Percentiles rank a stretch among this genome's conserved stretches.
Evolutionary conservation across 2,797 vertebrate genomes (phyloP).

Genomic region (Esox lucius): DNA sequence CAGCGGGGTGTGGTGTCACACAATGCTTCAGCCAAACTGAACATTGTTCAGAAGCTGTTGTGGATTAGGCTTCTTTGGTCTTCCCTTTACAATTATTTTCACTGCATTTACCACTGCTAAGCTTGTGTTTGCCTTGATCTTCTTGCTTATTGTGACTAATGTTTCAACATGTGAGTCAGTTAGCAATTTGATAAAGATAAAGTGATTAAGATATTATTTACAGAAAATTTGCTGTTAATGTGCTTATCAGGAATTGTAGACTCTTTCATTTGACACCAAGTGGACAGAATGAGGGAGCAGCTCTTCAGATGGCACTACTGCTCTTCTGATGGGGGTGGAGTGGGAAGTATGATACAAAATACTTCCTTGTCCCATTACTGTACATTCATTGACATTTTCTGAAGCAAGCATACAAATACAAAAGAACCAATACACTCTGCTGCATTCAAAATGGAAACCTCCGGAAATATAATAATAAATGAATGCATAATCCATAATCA

Average conservation of each 20-base stretch:
- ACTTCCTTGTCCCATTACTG: too few relatives aligned
- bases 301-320: conserved; percentile 4
- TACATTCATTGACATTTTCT: too few relatives aligned
- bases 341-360: conserved; percentile 34
- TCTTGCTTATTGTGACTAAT: background rate
- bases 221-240: background rate
- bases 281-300: background rate
- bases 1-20: conserved; percentile 49
- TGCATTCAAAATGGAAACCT: too few relatives aligned
- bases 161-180: background rate
- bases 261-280: background rate
- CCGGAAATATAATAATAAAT: too few relatives aligned
- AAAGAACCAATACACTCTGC: too few relatives aligned
- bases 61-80: conserved; percentile 20
- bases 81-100: background rate
- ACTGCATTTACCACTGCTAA: background rate
- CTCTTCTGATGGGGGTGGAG: conserved; percentile 29
- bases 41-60: conserved; percentile 44
- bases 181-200: background rate
- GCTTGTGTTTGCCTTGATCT: background rate
- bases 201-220: background rate
- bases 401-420: too few relatives aligned
- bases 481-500: too few relatives aligned
- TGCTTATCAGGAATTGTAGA: background rate
- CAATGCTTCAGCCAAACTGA: conserved; percentile 36